Evolutionary conservation across 2,113 vertebrate genomes (phyloP).

Genomic region (Polypterus bichir): DNA sequence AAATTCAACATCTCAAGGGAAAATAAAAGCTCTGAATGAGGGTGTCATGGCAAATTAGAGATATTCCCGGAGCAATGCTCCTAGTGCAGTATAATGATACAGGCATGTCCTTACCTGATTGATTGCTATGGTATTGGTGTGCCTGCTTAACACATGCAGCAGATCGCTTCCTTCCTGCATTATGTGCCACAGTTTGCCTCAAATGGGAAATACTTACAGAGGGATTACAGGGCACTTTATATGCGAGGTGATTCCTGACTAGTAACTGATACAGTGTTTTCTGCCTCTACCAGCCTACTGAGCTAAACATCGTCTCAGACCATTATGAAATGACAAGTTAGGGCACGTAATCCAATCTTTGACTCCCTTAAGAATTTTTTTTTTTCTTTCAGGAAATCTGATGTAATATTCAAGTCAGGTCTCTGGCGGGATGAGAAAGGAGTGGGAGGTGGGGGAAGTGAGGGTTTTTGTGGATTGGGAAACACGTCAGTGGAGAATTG

Average conservation of each 20-base stretch:
- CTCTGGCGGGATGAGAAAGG: neutral
- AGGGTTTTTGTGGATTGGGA: neutral
- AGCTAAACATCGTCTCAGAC: neutral
- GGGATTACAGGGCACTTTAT: too few species aligned
- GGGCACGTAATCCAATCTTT: slow-evolving; percentile 1
- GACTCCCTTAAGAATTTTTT: slow-evolving; percentile 2
- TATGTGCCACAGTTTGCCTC: too few species aligned
- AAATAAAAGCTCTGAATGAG: slow-evolving; percentile 20
- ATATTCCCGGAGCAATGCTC: slow-evolving; percentile 20
- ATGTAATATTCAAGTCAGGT: slow-evolving; percentile 1
- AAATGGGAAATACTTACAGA: too few species aligned
- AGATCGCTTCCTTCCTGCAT: neutral
- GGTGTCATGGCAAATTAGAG: slow-evolving; percentile 34
- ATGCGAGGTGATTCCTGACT: too few species aligned
- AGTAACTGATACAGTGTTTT: neutral
- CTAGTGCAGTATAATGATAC: slow-evolving; percentile 25
- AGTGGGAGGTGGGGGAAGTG: neutral
- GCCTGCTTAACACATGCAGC: slow-evolving; percentile 22
- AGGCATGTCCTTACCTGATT: slow-evolving; percentile 36
- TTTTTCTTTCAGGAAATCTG: slow-evolving; percentile 58
- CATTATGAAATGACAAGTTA: neutral
- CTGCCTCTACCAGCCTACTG: neutral
- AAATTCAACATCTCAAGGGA: slow-evolving; percentile 23
- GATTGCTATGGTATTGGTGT: slow-evolving; percentile 41
- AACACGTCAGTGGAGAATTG: neutral